phyloP scores from a whole-genome alignment of 2,888 invertebrate species.

The Microchrysa polita region DNA sequence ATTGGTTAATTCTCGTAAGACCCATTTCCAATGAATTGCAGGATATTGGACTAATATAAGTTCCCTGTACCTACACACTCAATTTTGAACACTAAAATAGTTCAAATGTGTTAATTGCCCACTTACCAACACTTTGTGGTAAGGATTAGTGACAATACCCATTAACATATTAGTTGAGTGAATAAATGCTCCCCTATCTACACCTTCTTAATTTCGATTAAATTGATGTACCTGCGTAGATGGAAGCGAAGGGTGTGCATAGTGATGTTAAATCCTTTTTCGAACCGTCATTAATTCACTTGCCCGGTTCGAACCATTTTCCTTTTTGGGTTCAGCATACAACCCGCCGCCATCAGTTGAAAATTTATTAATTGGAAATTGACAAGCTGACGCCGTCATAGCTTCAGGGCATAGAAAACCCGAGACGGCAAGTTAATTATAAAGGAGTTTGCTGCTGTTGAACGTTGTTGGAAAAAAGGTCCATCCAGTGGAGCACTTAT shows the following conservation, averaged over 20 bases:
- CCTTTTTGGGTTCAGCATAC: background rate
- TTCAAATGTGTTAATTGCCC: no score
- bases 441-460: background rate
- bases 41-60: no score
- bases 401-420: background rate
- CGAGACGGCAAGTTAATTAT: background rate
- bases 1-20: background rate
- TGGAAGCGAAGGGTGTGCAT: background rate
- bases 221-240: conserved; percentile 21
- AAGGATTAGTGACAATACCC: no score
- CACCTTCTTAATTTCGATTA: background rate
- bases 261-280: background rate
- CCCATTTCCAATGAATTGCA: no score
- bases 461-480: background rate
- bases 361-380: conserved; percentile 4
- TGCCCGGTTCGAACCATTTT: background rate
- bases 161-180: no score
- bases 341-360: background rate
- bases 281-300: background rate
- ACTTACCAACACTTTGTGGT: no score
- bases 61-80: no score
- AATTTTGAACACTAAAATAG: no score
- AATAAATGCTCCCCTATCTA: background rate
- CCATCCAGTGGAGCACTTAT: background rate
- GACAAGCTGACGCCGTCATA: conserved; percentile 1